These are phyloP conservation scores for Anas bernieri DNA, from an alignment of 2,797 vertebrate genomes.

Conservation along the genomic window DNA sequence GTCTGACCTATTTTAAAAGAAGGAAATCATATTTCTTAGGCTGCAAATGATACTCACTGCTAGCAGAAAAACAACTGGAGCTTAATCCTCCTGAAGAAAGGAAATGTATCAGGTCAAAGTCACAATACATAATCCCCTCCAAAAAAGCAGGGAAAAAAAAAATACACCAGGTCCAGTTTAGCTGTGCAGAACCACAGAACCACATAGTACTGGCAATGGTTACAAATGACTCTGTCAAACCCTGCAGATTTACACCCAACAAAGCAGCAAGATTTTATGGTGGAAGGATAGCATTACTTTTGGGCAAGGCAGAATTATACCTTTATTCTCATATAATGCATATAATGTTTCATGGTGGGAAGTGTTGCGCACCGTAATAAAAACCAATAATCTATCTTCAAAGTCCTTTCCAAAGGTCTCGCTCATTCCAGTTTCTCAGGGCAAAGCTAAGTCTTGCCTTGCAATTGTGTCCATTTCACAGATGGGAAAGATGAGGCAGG, in stretches of 20 bases:
- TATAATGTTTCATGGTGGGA: constrained; percentile 33
- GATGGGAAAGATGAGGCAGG: constrained; percentile 55
- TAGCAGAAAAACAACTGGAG: background rate
- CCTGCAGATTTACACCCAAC: constrained; percentile 35
- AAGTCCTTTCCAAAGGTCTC: constrained; percentile 52
- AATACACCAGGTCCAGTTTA: background rate
- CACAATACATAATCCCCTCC: background rate
- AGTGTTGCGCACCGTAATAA: constrained; percentile 22
- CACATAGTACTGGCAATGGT: background rate
- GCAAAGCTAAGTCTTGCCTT: constrained; percentile 15
- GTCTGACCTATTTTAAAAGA: constrained; percentile 53
- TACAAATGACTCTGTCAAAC: constrained; percentile 32
- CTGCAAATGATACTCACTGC: background rate
- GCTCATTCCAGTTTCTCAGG: constrained; percentile 44
- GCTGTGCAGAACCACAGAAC: background rate
- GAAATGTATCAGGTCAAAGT: constrained; percentile 39
- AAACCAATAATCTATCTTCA: constrained; percentile 58
- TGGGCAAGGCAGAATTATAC: background rate
- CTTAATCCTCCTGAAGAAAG: constrained; percentile 27
- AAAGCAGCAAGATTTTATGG: background rate
- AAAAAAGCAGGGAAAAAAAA: constrained; percentile 21
- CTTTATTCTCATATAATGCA: constrained; percentile 41
- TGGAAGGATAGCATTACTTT: constrained; percentile 3
- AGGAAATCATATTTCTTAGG: constrained; percentile 48
- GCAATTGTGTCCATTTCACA: constrained; percentile 60